phyloP scores from a whole-genome alignment of 2,797 vertebrate genomes.

The Percopsis omiscomaycus region DNA sequence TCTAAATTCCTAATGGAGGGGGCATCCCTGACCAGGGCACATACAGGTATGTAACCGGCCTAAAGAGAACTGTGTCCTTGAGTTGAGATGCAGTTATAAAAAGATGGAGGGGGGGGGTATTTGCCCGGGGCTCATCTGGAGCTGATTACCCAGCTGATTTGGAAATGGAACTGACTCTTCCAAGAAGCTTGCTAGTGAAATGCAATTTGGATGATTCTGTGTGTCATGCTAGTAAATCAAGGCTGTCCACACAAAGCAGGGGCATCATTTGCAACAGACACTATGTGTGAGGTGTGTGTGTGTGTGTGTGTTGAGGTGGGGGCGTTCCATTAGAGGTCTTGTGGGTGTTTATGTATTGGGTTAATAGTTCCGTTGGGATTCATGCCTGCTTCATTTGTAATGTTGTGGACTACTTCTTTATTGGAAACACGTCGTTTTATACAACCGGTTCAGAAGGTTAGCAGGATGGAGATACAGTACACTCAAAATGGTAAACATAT shows the following conservation, averaged over 20 bases:
- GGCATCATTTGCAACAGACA: constrained; percentile 2
- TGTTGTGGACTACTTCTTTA: too few relatives aligned
- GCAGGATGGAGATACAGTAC: background rate
- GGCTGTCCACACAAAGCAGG: constrained; percentile 31
- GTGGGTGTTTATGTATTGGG: too few relatives aligned
- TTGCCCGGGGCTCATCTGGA: constrained; percentile 40
- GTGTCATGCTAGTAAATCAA: constrained; percentile 51
- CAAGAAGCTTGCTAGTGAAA: constrained; percentile 50
- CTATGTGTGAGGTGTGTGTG: background rate
- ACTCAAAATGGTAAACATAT: background rate
- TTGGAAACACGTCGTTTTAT: too few relatives aligned
- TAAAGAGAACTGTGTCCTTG: background rate
- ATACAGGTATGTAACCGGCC: background rate
- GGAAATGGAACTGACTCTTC: constrained; percentile 50
- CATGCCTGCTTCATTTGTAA: too few relatives aligned
- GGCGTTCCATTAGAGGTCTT: too few relatives aligned
- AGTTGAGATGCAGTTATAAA: constrained; percentile 14
- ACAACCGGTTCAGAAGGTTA: too few relatives aligned
- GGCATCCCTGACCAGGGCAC: background rate
- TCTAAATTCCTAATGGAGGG: constrained; percentile 12
- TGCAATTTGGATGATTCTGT: constrained; percentile 49
- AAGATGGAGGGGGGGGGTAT: constrained; percentile 1
- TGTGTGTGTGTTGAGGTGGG: background rate
- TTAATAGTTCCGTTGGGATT: too few relatives aligned
- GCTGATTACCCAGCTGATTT: constrained; percentile 44